Evolutionary conservation across 2,113 vertebrate genomes (phyloP).

Genomic region (Nicator chloris): DNA sequence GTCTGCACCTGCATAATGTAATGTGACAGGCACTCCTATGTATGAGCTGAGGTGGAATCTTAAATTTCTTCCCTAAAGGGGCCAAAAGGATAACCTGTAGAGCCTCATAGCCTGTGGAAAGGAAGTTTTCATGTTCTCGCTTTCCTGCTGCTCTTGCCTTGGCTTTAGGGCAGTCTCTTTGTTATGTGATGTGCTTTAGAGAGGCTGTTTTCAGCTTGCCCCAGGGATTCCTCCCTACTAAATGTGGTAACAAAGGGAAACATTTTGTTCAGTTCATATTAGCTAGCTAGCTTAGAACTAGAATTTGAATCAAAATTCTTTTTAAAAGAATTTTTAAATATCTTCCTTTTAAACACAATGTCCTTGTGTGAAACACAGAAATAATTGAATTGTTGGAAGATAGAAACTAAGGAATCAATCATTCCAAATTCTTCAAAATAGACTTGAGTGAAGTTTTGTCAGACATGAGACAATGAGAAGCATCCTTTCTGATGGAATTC

Average conservation of each 20-base stretch:
- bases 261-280: background rate
- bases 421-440: background rate
- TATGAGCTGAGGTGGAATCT: background rate
- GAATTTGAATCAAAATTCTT: background rate
- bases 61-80: background rate
- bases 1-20: background rate
- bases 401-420: background rate
- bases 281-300: background rate
- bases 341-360: background rate
- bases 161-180: conserved; percentile 5
- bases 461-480: background rate
- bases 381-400: background rate
- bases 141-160: background rate
- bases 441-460: background rate
- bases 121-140: background rate
- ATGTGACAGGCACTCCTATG: background rate
- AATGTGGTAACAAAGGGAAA: background rate
- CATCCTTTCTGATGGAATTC: background rate
- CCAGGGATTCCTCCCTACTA: background rate
- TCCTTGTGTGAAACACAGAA: background rate
- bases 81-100: background rate
- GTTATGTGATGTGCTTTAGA: background rate
- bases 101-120: background rate
- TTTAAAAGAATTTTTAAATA: background rate
- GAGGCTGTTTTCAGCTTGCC: background rate